Evolutionary conservation across 2,888 invertebrate genomes (phyloP), one percentile per base, ranked within the genome.

Genomic region (Trichacis sp.): DNA sequence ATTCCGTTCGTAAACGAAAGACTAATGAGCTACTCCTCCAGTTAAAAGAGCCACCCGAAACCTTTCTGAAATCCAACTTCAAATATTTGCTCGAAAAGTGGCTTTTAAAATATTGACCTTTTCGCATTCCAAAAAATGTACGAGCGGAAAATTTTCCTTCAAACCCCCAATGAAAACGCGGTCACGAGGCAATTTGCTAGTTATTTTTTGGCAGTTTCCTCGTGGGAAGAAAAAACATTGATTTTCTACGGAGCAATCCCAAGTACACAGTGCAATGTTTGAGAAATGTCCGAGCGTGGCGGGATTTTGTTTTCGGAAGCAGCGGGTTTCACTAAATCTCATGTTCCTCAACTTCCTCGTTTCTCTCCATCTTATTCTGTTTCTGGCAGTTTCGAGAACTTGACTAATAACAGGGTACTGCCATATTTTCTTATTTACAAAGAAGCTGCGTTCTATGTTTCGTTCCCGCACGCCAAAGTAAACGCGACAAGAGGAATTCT

Each of bases 391-490:
- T 30, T 18, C 18, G 33, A 51, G 29, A 54, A 67, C 50, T 61
- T 42, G 65, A 65, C 59, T 65, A 69, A 68, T 65, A 64, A 56
- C 38, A 38, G 17, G 29, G 54, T 20, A 46, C 33, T 63, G 38
- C 61, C 38, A 58, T 63, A 56, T 51, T 56, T 62, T 57, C 63
- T 61, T 67, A 55, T 65, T 64, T 61, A 64, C 58, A 53, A 56
- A 64, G 60, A 50, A 53, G 53, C 53, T 48, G 18, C 19, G 46
- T 19, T 55, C 36, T 42, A 54, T 19, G 52, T 49, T 46, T 48
- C 47, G 46, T 33, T 38, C 24, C n/a, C 36, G 19, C 46, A 53
- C 56, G 69, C 69, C 71, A 71, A 71, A 71, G 68, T 65, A 69
- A 71, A 71, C 66, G 51, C 38, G 58, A 38, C 53, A 54, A 43